Conservation (phyloP, 2,888 invertebrate genomes). For the Drosophila putrida region DNA sequence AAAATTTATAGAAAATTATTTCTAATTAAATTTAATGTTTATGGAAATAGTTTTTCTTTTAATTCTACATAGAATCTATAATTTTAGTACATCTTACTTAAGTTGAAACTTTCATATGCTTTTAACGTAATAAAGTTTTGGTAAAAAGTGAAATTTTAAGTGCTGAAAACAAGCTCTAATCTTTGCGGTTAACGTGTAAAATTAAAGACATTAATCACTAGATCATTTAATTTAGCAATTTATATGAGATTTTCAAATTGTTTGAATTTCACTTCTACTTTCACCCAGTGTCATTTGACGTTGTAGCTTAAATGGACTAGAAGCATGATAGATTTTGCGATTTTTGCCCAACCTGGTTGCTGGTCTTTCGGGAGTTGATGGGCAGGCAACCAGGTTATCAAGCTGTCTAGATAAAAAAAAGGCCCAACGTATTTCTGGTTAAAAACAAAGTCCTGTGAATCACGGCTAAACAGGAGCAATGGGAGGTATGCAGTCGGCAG, state of each 20-base stretch:
- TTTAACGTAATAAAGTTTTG: no score
- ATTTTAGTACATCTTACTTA: no score
- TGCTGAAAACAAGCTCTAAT: no score
- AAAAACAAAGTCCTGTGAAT: constrained; percentile 22
- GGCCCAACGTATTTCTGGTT: constrained; percentile 10
- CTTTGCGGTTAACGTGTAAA: no score
- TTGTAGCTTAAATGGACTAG: background rate
- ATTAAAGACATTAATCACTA: background rate
- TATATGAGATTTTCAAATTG: no score
- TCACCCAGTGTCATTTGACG: background rate
- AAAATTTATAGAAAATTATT: no score
- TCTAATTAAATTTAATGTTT: no score
- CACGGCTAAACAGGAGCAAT: constrained; percentile 13
- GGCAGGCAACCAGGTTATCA: background rate
- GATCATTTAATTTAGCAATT: background rate
- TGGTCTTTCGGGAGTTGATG: constrained; percentile 4
- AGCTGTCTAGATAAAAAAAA: constrained; percentile 25
- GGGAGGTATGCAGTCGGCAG: background rate
- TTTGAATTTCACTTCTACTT: background rate
- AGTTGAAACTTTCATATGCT: no score
- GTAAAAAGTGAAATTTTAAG: no score
- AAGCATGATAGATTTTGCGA: constrained; percentile 4
- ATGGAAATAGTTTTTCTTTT: no score
- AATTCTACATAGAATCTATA: no score
- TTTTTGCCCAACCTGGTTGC: constrained; percentile 1